Evolutionary conservation across 2,113 vertebrate species (phyloP).

Genomic region (Sebastes schlegelii): DNA sequence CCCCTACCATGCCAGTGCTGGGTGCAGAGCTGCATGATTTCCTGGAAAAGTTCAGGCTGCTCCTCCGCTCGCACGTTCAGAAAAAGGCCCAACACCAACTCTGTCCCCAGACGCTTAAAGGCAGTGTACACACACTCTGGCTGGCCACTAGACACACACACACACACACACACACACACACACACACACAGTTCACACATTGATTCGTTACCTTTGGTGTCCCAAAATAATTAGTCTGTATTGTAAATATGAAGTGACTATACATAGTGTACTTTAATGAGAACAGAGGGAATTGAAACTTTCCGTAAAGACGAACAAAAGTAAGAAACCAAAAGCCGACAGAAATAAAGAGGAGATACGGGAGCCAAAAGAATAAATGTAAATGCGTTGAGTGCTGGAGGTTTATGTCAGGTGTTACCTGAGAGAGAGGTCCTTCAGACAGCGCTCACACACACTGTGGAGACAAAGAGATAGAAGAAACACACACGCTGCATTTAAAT

Average conservation of each 20-base stretch:
- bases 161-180: slow-evolving; percentile 41
- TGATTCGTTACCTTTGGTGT: too few relatives aligned
- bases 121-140: slow-evolving; percentile 67
- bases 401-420: slow-evolving; percentile 55
- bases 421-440: slow-evolving; percentile 69
- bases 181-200: background rate
- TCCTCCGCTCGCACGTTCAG: slow-evolving; percentile 74
- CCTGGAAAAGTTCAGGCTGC: slow-evolving; percentile 71
- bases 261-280: background rate
- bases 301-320: background rate
- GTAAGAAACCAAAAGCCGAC: background rate
- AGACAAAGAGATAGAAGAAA: background rate
- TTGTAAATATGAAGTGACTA: too few relatives aligned
- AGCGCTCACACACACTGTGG: slow-evolving; percentile 72
- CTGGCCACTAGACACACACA: slow-evolving; percentile 51
- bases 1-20: slow-evolving; percentile 78
- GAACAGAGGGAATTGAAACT: background rate
- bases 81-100: slow-evolving; percentile 80
- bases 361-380: background rate
- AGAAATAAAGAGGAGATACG: too few relatives aligned
- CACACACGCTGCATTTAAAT: background rate
- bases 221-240: too few relatives aligned
- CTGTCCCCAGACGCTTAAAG: slow-evolving; percentile 76
- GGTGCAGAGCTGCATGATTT: slow-evolving; percentile 77
- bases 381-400: background rate